Base-by-base conservation (phyloP, 1,140 invertebrate species). In the Tetranychus cinnabarinus region DNA sequence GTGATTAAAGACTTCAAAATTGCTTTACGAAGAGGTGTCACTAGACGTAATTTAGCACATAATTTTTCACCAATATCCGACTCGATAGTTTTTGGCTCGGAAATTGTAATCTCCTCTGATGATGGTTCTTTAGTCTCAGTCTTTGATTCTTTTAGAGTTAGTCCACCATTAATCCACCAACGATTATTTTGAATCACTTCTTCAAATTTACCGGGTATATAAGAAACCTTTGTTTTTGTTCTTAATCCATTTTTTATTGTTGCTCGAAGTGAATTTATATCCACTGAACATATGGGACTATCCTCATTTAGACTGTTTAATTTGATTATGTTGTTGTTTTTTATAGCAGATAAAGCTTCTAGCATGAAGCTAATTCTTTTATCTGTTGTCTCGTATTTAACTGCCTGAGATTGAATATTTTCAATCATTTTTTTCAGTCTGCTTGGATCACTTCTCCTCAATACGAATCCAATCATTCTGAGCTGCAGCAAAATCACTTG, bases 321-420 rank as follows among this genome's bases (percentile, higher is more conserved):
- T n/a, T 50, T 50, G 47, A 15, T n/a, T 13, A 54, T 33, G 45
- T 61, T 63, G 47, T 65, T 65, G 42, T 65, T 65, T n/a, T 64
- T 64, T 2, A 65, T 64, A 3, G 62, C 62, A 33, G 35, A 52
- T 34, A 65, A 52, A 6, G 62, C 57, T 33, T 65, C 62, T 2
- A 65, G 31, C 31, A 65, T 59, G 57, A 65, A 64, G 31, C 47
- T 31, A 15, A 65, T 45, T 31, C 64, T 37, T 8, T 34, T 54
- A 3, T 58, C 62, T 36, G 42, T 48, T 7, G 23, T 35, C 12
- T 50, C 34, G 33, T 31, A 36, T 31, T 59, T 3, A 6, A 36
- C 48, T 46, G 23, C 15, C 2, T 58, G 8, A 6, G n/a, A 31
- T 64, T 64, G 64, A 33, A 63, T 47, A 37, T 39, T 23, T 2